These are phyloP conservation scores for Stomatorhinus ivindoensis DNA, from an alignment of 2,113 vertebrate species.

Conservation along the genomic window DNA sequence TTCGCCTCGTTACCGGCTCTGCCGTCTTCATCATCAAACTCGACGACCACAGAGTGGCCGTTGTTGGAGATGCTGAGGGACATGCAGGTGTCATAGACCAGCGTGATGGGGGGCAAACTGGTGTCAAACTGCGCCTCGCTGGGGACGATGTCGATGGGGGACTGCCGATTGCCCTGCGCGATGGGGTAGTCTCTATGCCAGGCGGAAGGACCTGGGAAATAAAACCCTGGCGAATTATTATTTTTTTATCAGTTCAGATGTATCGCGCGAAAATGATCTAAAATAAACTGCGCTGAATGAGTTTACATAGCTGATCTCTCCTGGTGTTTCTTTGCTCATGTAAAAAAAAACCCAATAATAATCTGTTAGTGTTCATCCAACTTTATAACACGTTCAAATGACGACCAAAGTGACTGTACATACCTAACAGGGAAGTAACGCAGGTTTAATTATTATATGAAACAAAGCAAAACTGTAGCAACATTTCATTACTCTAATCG, in stretches of 20 bases:
- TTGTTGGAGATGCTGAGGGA: constrained; percentile 84
- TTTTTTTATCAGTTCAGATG: neutral
- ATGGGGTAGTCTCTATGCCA: constrained; percentile 83
- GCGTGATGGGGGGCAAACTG: constrained; percentile 60
- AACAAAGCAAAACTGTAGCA: neutral
- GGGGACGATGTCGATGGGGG: constrained; percentile 85
- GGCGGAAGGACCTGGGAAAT: constrained; percentile 68
- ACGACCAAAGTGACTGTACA: neutral
- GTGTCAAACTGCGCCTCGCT: constrained; percentile 68
- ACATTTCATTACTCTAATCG: neutral
- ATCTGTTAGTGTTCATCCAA: neutral
- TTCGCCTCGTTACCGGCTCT: constrained; percentile 65
- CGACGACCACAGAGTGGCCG: constrained; percentile 85
- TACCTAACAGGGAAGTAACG: neutral
- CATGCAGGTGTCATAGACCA: constrained; percentile 75
- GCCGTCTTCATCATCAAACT: constrained; percentile 81
- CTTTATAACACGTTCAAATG: neutral
- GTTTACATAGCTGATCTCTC: neutral
- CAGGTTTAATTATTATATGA: neutral
- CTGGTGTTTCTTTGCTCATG: neutral
- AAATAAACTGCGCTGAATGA: neutral
- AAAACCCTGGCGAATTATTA: neutral
- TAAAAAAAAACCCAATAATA: neutral
- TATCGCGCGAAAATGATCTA: neutral
- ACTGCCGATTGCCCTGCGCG: constrained; percentile 78